A percentile compares a stretch with the other conserved stretches of the same genome.
phyloP scores from a whole-genome alignment of 2,113 vertebrate species.

The Perca flavescens region DNA sequence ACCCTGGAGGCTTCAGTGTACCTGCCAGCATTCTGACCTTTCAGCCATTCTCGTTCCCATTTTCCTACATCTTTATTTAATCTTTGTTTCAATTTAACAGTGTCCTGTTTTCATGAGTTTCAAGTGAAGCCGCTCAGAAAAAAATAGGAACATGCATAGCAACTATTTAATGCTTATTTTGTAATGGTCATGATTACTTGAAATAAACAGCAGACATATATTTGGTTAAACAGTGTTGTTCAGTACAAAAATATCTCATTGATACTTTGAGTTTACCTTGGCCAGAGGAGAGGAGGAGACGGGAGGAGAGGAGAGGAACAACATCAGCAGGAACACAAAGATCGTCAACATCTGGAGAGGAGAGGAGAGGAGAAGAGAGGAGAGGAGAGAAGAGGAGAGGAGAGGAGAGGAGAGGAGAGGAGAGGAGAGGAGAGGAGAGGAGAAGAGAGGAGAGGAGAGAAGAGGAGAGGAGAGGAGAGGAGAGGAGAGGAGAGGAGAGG shows the following conservation, averaged over 20 bases:
- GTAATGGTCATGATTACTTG: background rate
- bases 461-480: background rate
- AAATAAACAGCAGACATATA: background rate
- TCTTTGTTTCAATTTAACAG: background rate
- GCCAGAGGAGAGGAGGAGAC: constrained; percentile 59
- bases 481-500: constrained; percentile 1
- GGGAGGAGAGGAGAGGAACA: constrained; percentile 39
- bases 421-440: constrained; percentile 5
- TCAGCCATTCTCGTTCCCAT: background rate
- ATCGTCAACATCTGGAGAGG: constrained; percentile 40
- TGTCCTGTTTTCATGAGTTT: background rate
- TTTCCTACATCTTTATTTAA: no score
- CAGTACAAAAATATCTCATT: background rate
- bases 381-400: background rate
- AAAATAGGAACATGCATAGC: background rate
- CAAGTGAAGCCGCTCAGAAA: background rate
- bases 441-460: constrained; percentile 21
- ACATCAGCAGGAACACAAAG: constrained; percentile 37
- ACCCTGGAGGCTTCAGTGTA: background rate
- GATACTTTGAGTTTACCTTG: constrained; percentile 31
- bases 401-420: constrained; percentile 27
- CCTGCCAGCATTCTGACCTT: background rate
- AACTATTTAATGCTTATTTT: background rate
- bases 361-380: background rate
- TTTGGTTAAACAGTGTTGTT: background rate